A percentile compares a stretch with the other conserved stretches of the same genome.
These are phyloP conservation scores for Atherinomorus stipes DNA, from an alignment of 2,113 vertebrate species.

Conservation along the genomic window DNA sequence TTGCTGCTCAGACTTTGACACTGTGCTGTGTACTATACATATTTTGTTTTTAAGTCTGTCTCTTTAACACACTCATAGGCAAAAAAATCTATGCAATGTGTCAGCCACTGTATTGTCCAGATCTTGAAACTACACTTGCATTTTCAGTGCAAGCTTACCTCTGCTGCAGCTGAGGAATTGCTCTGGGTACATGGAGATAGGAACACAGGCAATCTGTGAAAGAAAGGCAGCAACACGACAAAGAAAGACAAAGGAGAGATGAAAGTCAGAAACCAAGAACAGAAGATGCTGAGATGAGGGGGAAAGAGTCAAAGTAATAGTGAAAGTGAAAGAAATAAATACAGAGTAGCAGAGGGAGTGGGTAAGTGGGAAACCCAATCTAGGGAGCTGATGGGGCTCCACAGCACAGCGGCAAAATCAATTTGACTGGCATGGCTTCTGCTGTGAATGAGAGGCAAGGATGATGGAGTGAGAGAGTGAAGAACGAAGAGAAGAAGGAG, in stretches of 20 bases:
- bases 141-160: slow-evolving; percentile 8
- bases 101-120: slow-evolving; percentile 9
- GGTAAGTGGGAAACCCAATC: slow-evolving; percentile 74
- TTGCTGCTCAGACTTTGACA: too few species aligned
- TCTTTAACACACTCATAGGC: background rate
- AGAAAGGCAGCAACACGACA: background rate
- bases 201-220: background rate
- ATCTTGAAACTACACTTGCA: slow-evolving; percentile 31
- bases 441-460: slow-evolving; percentile 66
- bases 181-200: slow-evolving; percentile 4
- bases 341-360: slow-evolving; percentile 56
- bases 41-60: background rate
- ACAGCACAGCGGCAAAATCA: slow-evolving; percentile 79
- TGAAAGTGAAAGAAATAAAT: slow-evolving; percentile 45
- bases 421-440: slow-evolving; percentile 76
- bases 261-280: slow-evolving; percentile 21
- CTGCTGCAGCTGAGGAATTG: slow-evolving; percentile 44
- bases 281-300: slow-evolving; percentile 7
- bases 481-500: slow-evolving; percentile 50
- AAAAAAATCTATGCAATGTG: background rate
- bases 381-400: slow-evolving; percentile 76
- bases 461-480: slow-evolving; percentile 62
- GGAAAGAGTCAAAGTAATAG: slow-evolving; percentile 32
- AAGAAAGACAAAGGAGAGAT: slow-evolving; percentile 14
- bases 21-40: too few species aligned